These are phyloP conservation scores for Myotis planiceps DNA, from an alignment of 2,797 vertebrate genomes.

Conservation along the genomic window DNA sequence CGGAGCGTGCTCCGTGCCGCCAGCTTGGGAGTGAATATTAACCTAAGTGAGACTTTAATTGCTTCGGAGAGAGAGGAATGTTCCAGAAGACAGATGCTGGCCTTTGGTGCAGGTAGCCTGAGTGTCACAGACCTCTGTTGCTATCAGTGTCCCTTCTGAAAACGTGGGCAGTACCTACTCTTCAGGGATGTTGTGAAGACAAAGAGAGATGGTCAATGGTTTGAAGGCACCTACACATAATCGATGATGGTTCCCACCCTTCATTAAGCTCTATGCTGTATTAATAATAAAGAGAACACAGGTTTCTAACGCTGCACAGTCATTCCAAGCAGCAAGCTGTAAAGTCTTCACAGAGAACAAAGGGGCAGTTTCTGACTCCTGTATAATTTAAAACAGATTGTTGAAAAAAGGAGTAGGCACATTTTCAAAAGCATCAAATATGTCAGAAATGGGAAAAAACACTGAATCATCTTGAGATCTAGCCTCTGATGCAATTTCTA, in stretches of 20 bases:
- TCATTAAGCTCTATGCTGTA: too few relatives aligned
- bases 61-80: not conserved
- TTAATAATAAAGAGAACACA: not conserved
- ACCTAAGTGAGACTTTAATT: not conserved
- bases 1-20: rapidly evolving
- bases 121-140: not conserved
- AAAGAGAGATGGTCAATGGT: rapidly evolving
- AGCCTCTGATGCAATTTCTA: not conserved
- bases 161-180: too few relatives aligned
- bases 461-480: not conserved
- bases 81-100: not conserved
- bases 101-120: not conserved
- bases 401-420: not conserved
- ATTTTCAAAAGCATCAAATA: conserved; percentile 44
- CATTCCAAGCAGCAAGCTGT: not conserved
- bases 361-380: not conserved
- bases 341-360: conserved; percentile 17
- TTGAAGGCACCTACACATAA: not conserved
- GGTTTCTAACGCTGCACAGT: not conserved
- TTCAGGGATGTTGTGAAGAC: not conserved
- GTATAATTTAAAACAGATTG: not conserved
- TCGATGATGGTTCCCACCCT: not conserved
- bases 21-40: rapidly evolving
- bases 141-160: not conserved
- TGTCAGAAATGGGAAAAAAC: not conserved